Evolutionary conservation across 2,797 vertebrate species (phyloP).

Genomic region (Carduelis carduelis): DNA sequence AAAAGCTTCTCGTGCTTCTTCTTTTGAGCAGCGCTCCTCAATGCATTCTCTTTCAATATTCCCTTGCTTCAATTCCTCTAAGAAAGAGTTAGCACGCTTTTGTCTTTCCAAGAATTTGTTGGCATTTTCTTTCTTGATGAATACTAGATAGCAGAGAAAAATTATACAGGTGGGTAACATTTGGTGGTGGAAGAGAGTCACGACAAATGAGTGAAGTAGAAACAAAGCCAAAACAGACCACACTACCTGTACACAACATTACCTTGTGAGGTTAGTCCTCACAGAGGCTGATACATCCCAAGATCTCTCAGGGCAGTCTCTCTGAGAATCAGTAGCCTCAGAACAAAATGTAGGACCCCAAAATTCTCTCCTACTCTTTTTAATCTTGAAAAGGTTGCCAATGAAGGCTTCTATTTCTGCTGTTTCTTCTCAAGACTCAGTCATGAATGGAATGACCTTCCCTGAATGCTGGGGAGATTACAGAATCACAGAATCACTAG

Average conservation of each 20-base stretch:
- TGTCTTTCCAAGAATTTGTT: slow-evolving; percentile 75
- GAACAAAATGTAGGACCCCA: neutral
- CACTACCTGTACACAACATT: neutral
- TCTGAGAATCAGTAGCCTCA: neutral
- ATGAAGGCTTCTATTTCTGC: neutral
- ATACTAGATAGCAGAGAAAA: slow-evolving; percentile 75
- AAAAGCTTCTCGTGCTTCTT: slow-evolving; percentile 93
- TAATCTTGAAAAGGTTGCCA: neutral
- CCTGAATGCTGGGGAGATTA: neutral
- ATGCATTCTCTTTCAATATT: slow-evolving; percentile 89
- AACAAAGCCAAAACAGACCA: neutral
- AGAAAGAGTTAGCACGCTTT: slow-evolving; percentile 82
- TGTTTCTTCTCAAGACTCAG: neutral
- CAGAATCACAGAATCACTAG: neutral
- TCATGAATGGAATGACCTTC: neutral
- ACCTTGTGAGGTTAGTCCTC: neutral
- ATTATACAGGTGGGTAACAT: neutral
- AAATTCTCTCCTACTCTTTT: neutral
- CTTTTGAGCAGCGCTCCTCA: slow-evolving; percentile 85
- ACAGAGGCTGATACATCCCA: neutral
- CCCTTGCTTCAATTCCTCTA: slow-evolving; percentile 85
- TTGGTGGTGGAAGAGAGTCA: neutral
- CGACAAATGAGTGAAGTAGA: neutral
- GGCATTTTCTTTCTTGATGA: slow-evolving; percentile 77
- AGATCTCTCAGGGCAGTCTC: neutral